Evolutionary conservation across 2,888 invertebrate species (phyloP), one percentile per base, ranked within the genome.

Genomic region (Tetragonisca angustula): DNA sequence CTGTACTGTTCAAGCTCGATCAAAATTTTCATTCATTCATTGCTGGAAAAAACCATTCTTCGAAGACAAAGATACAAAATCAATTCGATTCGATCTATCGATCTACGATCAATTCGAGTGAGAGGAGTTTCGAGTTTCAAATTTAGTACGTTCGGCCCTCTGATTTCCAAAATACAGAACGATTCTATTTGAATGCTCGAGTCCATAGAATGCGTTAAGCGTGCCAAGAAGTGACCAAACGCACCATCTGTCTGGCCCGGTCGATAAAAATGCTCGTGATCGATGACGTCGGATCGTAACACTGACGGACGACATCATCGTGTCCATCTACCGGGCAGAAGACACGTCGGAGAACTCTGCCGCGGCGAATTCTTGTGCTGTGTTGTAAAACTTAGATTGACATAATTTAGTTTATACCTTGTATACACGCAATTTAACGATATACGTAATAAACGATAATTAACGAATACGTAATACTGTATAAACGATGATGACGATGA

Each of bases 381-480:
- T 94, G 94, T 94, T 94, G 93, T 94, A 94, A 83, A 93, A 93
- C 92, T 93, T 94, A 94, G 92, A 93, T 94, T 90, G 92, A 93
- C 92, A 91, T 72, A 84, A 87, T 92, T 92, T 94, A 93, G 92
- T 93, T 93, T 93, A 91, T 91, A 89, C 87, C 84, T 89, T 86
- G 89, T 89, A 86, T 89, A 88, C 89, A 86, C 81, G 82, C 90
- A 90, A 92, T 92, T 83, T 92, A 76, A 93, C 90, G 91, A 93
- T 93, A 92, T 93, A 94, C 94, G 86, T 87, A 86, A 85, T 87
- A 85, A 77, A 76, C 56, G 80, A 77, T 77, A 76, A 70, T 77
- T 77, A 74, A 69, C 71, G 65, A 64, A 52, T 75, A 74, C 74
- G 74, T 74, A 70, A 69, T 75, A 50, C 62, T 80, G 75, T 83